These are phyloP conservation scores for Heliothis peltigera DNA, from an alignment of 2,888 invertebrate species.

Conservation along the genomic window DNA sequence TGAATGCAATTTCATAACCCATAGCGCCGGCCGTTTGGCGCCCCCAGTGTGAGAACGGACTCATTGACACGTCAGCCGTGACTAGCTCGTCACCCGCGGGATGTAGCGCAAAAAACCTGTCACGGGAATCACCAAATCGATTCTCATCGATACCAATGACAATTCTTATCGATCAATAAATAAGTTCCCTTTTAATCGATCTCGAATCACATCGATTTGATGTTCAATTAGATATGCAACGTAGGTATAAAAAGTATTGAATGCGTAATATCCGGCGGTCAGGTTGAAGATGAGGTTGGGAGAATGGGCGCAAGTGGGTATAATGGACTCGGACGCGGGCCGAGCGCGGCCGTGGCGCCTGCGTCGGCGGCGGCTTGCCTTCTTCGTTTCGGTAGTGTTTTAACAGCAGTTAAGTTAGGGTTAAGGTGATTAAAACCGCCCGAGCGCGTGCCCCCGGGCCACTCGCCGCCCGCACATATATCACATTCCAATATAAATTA, in stretches of 20 bases:
- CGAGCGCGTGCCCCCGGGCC: constrained; percentile 81
- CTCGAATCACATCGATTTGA: constrained; percentile 31
- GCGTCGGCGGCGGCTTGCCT: constrained; percentile 62
- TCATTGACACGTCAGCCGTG: constrained; percentile 77
- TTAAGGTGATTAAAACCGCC: constrained; percentile 84
- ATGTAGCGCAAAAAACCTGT: constrained; percentile 77
- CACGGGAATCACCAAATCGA: constrained; percentile 84
- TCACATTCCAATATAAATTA: constrained; percentile 90
- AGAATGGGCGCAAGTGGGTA: constrained; percentile 54
- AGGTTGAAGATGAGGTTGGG: constrained; percentile 45
- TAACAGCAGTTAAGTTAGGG: constrained; percentile 79
- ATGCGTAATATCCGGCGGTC: constrained; percentile 59
- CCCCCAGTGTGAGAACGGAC: constrained; percentile 74
- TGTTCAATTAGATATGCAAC: constrained; percentile 56
- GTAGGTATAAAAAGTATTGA: constrained; percentile 51
- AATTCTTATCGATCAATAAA: constrained; percentile 62
- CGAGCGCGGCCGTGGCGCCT: constrained; percentile 72
- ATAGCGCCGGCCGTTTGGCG: constrained; percentile 68
- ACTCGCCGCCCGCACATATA: constrained; percentile 80
- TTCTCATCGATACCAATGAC: constrained; percentile 76
- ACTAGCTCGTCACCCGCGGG: constrained; percentile 66
- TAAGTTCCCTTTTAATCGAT: constrained; percentile 51
- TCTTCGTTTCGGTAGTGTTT: constrained; percentile 78
- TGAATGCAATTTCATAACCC: constrained; percentile 42
- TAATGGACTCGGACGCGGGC: constrained; percentile 48